Conservation (phyloP, 2,888 invertebrate genomes). For the Monopis laevigella region DNA sequence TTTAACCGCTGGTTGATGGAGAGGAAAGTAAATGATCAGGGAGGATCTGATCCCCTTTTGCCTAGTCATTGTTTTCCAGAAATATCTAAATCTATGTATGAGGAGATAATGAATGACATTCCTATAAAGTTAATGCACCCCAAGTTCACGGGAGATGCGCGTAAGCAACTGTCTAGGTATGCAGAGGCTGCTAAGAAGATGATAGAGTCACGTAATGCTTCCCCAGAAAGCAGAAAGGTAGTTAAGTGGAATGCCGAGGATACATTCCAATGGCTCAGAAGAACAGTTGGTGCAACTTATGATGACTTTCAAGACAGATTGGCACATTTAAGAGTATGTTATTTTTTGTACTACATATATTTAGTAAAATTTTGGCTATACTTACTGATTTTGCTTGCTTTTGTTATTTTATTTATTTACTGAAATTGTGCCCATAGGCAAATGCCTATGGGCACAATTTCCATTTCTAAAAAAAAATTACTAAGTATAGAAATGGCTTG, state of each 20-base stretch:
- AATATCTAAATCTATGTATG: conserved; percentile 94
- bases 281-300: conserved; percentile 92
- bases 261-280: conserved; percentile 94
- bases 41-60: conserved; percentile 88
- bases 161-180: conserved; percentile 92
- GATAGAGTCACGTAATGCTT: conserved; percentile 92
- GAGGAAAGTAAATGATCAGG: conserved; percentile 87
- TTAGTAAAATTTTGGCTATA: too few relatives aligned
- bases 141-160: conserved; percentile 94
- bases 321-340: conserved; percentile 79
- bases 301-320: conserved; percentile 92
- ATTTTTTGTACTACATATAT: conserved; percentile 13
- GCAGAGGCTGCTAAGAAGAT: conserved; percentile 97
- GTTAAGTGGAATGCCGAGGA: conserved; percentile 99
- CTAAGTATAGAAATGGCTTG: too few relatives aligned
- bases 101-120: conserved; percentile 98
- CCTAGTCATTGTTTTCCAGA: conserved; percentile 93
- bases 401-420: too few relatives aligned
- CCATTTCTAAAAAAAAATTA: too few relatives aligned
- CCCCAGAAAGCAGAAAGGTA: conserved; percentile 93
- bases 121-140: conserved; percentile 96
- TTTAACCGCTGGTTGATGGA: conserved; percentile 98
- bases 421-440: too few relatives aligned
- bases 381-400: too few relatives aligned
- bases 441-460: too few relatives aligned